Percentiles rank a stretch among this genome's conserved stretches.
These are phyloP conservation scores for Rhinoptilus africanus DNA, from an alignment of 2,113 vertebrate genomes.

Conservation along the genomic window DNA sequence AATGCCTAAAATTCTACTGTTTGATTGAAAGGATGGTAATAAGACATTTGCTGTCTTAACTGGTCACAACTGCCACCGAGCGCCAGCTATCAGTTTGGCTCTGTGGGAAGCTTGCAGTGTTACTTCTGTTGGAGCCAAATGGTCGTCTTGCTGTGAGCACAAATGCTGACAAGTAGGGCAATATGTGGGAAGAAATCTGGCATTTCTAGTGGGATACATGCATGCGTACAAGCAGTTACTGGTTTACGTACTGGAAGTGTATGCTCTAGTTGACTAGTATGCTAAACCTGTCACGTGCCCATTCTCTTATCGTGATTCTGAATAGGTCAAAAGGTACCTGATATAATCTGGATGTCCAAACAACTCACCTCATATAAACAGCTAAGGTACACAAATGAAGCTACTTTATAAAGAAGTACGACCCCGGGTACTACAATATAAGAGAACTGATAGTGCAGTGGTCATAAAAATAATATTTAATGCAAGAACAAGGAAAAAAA, in stretches of 20 bases:
- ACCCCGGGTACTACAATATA: not conserved
- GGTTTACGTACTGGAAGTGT: not conserved
- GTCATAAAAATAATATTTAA: not conserved
- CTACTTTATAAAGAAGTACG: not conserved
- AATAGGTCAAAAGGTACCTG: not conserved
- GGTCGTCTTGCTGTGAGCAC: conserved; percentile 37
- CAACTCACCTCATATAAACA: not conserved
- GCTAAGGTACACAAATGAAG: not conserved
- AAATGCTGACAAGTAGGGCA: not conserved
- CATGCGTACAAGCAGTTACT: not conserved
- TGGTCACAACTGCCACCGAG: not conserved
- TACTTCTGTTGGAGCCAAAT: not conserved
- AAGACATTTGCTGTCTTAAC: not conserved
- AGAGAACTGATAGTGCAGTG: not conserved
- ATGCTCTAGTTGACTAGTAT: not conserved
- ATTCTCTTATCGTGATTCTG: not conserved
- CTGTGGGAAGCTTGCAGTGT: not conserved
- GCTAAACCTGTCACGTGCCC: not conserved
- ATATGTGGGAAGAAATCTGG: not conserved
- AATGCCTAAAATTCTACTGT: not conserved
- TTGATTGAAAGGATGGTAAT: not conserved
- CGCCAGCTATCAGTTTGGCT: not conserved
- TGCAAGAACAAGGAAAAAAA: not conserved
- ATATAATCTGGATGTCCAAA: not conserved
- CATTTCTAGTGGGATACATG: not conserved